A percentile compares a stretch with the other conserved stretches of the same genome.
Conservation (phyloP, 2,113 vertebrate genomes). For the Engraulis encrasicolus region DNA sequence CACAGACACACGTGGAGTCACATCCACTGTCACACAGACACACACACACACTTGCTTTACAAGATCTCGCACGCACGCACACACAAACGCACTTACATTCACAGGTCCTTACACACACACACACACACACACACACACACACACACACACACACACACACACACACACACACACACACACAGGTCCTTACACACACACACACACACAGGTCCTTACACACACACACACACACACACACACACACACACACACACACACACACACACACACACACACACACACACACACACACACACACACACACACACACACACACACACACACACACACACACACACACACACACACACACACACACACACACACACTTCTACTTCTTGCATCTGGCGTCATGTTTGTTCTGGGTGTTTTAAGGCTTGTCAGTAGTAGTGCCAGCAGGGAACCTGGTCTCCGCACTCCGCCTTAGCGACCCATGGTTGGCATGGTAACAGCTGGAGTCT, state of each 20-base stretch:
- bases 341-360: not conserved
- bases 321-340: not conserved
- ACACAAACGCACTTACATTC: not conserved
- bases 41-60: not conserved
- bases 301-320: not conserved
- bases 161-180: not conserved
- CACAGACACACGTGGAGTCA: not conserved
- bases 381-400: not conserved
- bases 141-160: not conserved
- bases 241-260: not conserved
- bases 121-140: not conserved
- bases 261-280: not conserved
- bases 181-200: not conserved
- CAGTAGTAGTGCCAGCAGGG: not conserved
- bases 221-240: not conserved
- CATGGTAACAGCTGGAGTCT: conserved; percentile 91
- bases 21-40: not conserved
- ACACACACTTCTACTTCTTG: not conserved
- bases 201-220: not conserved
- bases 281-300: not conserved
- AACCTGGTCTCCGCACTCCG: not conserved
- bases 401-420: conserved; percentile 12
- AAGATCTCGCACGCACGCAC: not conserved
- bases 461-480: conserved; percentile 82
- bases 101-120: too few species aligned